Base-by-base conservation (phyloP, 1,140 invertebrate species). In the Holotrichia oblita region DNA sequence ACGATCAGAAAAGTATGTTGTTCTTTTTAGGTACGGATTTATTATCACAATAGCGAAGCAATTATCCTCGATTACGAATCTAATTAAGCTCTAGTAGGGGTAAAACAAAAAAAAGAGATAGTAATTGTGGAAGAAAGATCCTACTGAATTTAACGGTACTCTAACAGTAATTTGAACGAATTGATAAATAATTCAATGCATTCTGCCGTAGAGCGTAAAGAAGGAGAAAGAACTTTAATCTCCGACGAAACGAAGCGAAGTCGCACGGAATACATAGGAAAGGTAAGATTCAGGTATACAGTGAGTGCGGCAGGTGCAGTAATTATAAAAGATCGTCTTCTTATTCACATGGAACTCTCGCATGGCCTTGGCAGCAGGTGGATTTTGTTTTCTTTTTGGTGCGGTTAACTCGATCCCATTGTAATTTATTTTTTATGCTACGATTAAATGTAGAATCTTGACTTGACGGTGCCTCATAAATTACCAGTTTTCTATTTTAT, bases 221-320 rank as follows among this genome's bases (percentile, higher is more conserved):
- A 12, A 69, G 27, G n/a, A 10, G 44, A 48, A 48, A 48, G 10
- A 34, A 20, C 17, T 27, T 55, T 55, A 34, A 69, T 69, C 61
- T 69, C 61, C 22, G 61, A 64, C 59, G 17, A 69, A 69, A 10
- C 61, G 10, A 69, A 69, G 22, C 61, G 10, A 69, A 69, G 20
- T 69, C 22, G 14, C 22, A 27, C 1, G 12, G 61, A 69, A 24
- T 22, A 27, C 61, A 20, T 9, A 69, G 61, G 22, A 69, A 69
- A 69, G 61, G 61, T 69, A 69, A 69, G 61, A 69, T 69, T 69
- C 61, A 69, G 61, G 61, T 69, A 69, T 27, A 69, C 61, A 69
- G 22, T 22, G 22, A 69, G 61, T 69, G 27, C 22, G 61, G 61
- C 61, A 69, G 61, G 61, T 69, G 61, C 61, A 69, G 61, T 69